Base-by-base conservation (phyloP, 2,113 vertebrate species). In the Myotis yumanensis region DNA sequence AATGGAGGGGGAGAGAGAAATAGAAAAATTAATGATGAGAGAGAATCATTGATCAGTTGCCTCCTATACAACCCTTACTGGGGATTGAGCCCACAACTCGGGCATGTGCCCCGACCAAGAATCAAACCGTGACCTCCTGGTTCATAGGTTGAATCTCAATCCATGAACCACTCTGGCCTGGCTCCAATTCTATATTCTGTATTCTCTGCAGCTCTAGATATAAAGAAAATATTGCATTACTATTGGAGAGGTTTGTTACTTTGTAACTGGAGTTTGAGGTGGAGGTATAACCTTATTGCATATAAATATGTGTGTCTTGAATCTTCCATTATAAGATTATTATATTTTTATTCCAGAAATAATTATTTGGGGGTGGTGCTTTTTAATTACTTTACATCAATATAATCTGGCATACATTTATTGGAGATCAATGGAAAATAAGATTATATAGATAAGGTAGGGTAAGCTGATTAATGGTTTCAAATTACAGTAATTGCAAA, bases 321-420 rank as follows among this genome's bases (percentile, higher is more conserved):
- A 57, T 77, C 57, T 85, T 64, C 40, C 18, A 30, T 76, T 52
- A 12, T 37, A 75, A 57, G 43, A 52, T 18, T 35, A 77, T 11
- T 72, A 15, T 32, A 35, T 79, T 82, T 95, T 95, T 43, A 76
- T 48, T 92, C 35, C 76, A 89, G n/a, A 91, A 89, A 86, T 22
- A 68, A 16, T 30, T 85, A 0, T 40, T 91, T 82, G 2, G 16
- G 30, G 0, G 17, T 72, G 15, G 9, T 91, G 3, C 1, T 69
- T 32, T 59, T 68, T 46, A 80, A 85, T 85, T 28, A 46, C 17
- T n/a, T 32, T 5, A 43, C 5, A 66, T 0, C 9, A 35, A 11
- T 35, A 80, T 17, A 75, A 89, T 54, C 37, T 77, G 40, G 11
- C 83, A 48, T 66, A 5, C 6, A 35, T 35, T 64, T 75, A 40